These are phyloP conservation scores for Diachasma alloeum DNA, from an alignment of 1,140 invertebrate genomes.

Conservation along the genomic window DNA sequence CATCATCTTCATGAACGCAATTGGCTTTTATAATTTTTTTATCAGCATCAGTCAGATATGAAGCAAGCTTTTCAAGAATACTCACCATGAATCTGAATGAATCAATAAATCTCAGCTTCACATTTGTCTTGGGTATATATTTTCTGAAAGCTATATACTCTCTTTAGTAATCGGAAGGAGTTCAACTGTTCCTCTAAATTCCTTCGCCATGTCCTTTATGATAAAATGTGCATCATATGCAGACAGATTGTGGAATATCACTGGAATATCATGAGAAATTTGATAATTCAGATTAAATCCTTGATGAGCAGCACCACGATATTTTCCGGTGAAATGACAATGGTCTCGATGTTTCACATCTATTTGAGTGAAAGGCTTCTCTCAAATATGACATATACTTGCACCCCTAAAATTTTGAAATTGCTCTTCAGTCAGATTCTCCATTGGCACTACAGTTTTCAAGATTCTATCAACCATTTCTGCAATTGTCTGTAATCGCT, in stretches of 20 bases:
- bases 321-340: conserved; percentile 49
- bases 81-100: conserved; percentile 28
- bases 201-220: conserved; percentile 25
- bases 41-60: conserved; percentile 11
- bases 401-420: neutral
- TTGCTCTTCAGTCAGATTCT: neutral
- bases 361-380: neutral
- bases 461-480: neutral
- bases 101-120: conserved; percentile 35
- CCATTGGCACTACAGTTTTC: neutral
- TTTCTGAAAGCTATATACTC: conserved; percentile 40
- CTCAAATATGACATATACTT: neutral
- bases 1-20: too few relatives aligned
- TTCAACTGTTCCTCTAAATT: conserved; percentile 1
- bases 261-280: conserved; percentile 38
- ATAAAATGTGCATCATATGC: conserved; percentile 45
- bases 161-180: conserved; percentile 38
- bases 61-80: conserved; percentile 24
- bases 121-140: conserved; percentile 8
- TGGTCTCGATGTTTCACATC: conserved; percentile 40
- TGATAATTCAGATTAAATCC: conserved; percentile 54
- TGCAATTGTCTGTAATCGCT: neutral
- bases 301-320: conserved; percentile 46
- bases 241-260: conserved; percentile 52
- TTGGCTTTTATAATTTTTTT: neutral